These are phyloP conservation scores for Oreotrochilus melanogaster DNA, from an alignment of 2,113 vertebrate genomes.

Conservation along the genomic window DNA sequence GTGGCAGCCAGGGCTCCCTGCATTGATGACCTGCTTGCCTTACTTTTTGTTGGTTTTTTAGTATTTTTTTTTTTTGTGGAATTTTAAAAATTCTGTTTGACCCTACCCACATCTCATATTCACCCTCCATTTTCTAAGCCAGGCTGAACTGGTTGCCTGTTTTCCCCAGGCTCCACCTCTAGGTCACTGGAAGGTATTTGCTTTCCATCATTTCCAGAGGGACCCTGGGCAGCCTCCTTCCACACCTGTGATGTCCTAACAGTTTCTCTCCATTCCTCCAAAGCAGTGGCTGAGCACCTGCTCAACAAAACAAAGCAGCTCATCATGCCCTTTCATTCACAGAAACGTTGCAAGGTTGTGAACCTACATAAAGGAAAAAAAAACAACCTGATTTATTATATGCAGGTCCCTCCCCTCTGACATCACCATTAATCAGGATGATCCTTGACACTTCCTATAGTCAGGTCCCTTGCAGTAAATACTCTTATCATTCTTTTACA, in stretches of 20 bases:
- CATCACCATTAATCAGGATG: conserved; percentile 26
- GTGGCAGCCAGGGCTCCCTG: not conserved
- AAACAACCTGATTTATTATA: not conserved
- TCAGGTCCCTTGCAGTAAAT: not conserved
- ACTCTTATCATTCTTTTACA: conserved; percentile 36
- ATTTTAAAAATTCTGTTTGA: not conserved
- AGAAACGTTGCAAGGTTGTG: not conserved
- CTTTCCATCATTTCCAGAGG: not conserved
- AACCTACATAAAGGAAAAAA: not conserved
- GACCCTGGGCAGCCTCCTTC: not conserved
- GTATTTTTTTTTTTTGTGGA: not conserved
- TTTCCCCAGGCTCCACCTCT: not conserved
- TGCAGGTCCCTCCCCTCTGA: not conserved
- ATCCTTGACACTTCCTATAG: conserved; percentile 26
- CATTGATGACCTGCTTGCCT: not conserved
- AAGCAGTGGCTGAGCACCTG: not conserved
- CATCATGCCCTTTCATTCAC: rapidly evolving
- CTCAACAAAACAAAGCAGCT: not conserved
- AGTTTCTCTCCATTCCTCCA: not conserved
- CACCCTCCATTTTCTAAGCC: not conserved
- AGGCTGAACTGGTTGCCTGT: not conserved
- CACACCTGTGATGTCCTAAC: not conserved
- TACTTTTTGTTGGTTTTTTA: not conserved
- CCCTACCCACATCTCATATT: no score
- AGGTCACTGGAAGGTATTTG: not conserved